Evolutionary conservation across 2,797 vertebrate species (phyloP), one percentile per base, ranked within the genome.

Genomic region (Ctenopoma multispine): DNA sequence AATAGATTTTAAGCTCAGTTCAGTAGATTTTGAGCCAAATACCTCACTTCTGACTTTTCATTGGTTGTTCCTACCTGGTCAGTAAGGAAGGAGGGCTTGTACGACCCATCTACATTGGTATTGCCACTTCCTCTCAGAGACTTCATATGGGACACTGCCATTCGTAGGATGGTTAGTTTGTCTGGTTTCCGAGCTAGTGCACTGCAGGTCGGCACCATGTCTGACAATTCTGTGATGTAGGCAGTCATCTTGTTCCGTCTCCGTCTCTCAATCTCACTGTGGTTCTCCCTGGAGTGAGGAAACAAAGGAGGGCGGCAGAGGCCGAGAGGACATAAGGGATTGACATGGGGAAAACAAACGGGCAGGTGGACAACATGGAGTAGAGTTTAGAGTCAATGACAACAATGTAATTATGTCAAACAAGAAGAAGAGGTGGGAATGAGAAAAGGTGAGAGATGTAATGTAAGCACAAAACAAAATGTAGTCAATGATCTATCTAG

Each of bases 81-180:
- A 0, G 97, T 97, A 84, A 99, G 96, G 72, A 99, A 99, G 38
- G 97, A 97, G 0, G 98, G 98, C 73, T 99, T 99, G 87, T 98
- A 98, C 6, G 96, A 94, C 72, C 97, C 98, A 0, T 99, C 98
- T 0, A 96, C 90, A 34, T 95, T 94, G 23, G 96, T 97, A 83
- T 95, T 96, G 77, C 96, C 95, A 0, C 95, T 97, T 54, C 97
- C 97, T 1, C 97, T 92, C 64, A 99, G 93, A 8, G 96, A 96
- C 81, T 99, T 99, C 97, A 99, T 99, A 90, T 99, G 98, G 0
- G 98, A 99, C 44, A 99, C 98, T 0, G 98, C 98, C 98, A 99
- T 99, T 77, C 98, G 96, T 75, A 99, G 91, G 80, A 99, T 99
- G 75, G 98, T 99, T 15, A 99, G 93, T 77, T 99, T 99, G 95